A percentile compares a stretch with the other conserved stretches of the same genome.
Evolutionary conservation across 2,113 vertebrate genomes (phyloP).

Genomic region (Pseudorhombus dupliciocellatus): DNA sequence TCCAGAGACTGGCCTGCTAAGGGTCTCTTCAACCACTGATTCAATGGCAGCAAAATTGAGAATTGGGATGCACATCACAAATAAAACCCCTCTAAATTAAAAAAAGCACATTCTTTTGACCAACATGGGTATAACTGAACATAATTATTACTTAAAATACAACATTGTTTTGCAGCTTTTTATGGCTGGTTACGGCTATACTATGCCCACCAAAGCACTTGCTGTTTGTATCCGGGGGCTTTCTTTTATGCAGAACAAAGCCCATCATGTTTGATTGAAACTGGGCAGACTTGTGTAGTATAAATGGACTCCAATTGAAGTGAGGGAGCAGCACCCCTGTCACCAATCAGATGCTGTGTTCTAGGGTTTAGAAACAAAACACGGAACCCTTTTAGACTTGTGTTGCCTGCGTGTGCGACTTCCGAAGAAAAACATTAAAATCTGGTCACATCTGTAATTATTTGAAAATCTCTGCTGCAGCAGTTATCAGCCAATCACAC

Average conservation of each 20-base stretch:
- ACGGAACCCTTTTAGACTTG: too few species aligned
- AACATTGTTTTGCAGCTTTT: constrained; percentile 40
- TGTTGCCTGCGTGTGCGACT: too few species aligned
- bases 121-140: constrained; percentile 38
- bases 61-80: constrained; percentile 16
- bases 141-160: constrained; percentile 57
- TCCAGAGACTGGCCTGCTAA: constrained; percentile 70
- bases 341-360: background rate
- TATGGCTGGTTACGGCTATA: constrained; percentile 24
- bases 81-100: background rate
- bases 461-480: too few species aligned
- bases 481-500: too few species aligned
- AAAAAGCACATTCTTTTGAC: constrained; percentile 54
- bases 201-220: constrained; percentile 21
- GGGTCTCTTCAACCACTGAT: constrained; percentile 57
- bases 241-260: constrained; percentile 1
- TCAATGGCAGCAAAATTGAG: constrained; percentile 22
- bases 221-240: background rate
- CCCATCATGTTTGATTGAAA: background rate
- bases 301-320: background rate
- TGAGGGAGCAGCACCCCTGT: background rate
- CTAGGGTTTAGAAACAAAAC: background rate
- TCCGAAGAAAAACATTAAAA: too few species aligned
- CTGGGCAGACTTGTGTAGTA: background rate
- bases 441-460: too few species aligned